These are phyloP conservation scores for Xenopus petersii DNA, from an alignment of 2,797 vertebrate species.

Conservation along the genomic window DNA sequence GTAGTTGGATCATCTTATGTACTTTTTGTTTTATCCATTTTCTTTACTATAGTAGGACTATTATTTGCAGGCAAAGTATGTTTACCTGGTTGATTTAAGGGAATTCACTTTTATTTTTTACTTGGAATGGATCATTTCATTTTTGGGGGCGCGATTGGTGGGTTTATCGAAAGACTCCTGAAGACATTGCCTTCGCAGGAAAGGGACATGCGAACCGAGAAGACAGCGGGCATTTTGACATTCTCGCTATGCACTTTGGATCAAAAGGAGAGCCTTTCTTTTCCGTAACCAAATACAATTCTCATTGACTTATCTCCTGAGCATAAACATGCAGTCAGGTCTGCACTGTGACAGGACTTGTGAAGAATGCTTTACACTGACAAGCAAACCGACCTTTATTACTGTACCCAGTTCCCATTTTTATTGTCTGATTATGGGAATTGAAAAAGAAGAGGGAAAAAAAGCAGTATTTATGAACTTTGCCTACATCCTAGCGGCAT, in stretches of 20 bases:
- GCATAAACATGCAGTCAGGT: constrained; percentile 69
- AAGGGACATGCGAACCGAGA: constrained; percentile 60
- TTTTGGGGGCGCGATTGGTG: constrained; percentile 53
- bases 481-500: constrained; percentile 77
- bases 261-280: constrained; percentile 69
- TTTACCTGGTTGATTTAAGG: constrained; percentile 84
- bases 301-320: constrained; percentile 68
- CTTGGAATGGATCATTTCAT: constrained; percentile 57
- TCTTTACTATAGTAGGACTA: constrained; percentile 99
- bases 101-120: constrained; percentile 14
- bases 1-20: constrained; percentile 98
- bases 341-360: constrained; percentile 71
- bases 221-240: constrained; percentile 62
- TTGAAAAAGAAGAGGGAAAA: constrained; percentile 45
- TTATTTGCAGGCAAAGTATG: constrained; percentile 97
- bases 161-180: constrained; percentile 50
- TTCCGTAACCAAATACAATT: constrained; percentile 74
- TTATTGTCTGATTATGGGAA: constrained; percentile 59
- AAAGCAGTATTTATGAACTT: constrained; percentile 68
- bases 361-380: constrained; percentile 66
- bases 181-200: constrained; percentile 58
- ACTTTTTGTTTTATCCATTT: constrained; percentile 97
- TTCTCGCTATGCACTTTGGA: constrained; percentile 81
- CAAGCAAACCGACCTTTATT: constrained; percentile 59
- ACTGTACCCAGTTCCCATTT: constrained; percentile 63